A percentile compares a stretch with the other conserved stretches of the same genome.
phyloP scores from a whole-genome alignment of 2,797 vertebrate species.

The Phalloptychus januarius region DNA sequence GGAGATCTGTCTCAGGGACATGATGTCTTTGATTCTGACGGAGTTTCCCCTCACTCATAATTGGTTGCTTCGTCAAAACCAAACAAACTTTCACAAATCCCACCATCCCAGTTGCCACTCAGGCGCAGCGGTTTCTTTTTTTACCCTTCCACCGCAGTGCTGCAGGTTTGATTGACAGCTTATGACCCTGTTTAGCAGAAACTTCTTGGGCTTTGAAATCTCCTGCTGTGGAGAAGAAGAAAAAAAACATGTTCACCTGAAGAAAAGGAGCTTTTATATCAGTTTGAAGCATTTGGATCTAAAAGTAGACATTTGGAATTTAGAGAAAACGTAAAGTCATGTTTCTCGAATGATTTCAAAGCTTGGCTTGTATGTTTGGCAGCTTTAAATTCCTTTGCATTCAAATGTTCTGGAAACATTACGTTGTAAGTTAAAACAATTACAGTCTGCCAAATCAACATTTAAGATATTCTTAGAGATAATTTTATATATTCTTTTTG shows the following conservation, averaged over 20 bases:
- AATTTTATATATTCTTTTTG: not conserved
- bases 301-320: not conserved
- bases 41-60: conserved; percentile 3
- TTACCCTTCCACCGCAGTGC: not conserved
- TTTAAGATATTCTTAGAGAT: not conserved
- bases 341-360: conserved; percentile 6
- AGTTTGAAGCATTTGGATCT: conserved; percentile 1
- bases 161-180: conserved; percentile 46
- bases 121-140: not conserved
- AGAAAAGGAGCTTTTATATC: conserved; percentile 4
- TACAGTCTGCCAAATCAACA: not conserved
- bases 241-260: conserved; percentile 29
- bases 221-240: not conserved
- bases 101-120: conserved; percentile 13
- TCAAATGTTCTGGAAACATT: not conserved
- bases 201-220: conserved; percentile 26
- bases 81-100: conserved; percentile 6
- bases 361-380: not conserved
- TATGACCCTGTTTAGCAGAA: conserved; percentile 48
- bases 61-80: not conserved
- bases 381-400: not conserved
- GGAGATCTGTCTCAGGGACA: conserved; percentile 2
- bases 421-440: not conserved
- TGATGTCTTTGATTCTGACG: conserved; percentile 4
- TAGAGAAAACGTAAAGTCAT: not conserved